Percentiles rank a stretch among this genome's conserved stretches.
Conservation (phyloP, 2,113 vertebrate species). For the Psophia crepitans region DNA sequence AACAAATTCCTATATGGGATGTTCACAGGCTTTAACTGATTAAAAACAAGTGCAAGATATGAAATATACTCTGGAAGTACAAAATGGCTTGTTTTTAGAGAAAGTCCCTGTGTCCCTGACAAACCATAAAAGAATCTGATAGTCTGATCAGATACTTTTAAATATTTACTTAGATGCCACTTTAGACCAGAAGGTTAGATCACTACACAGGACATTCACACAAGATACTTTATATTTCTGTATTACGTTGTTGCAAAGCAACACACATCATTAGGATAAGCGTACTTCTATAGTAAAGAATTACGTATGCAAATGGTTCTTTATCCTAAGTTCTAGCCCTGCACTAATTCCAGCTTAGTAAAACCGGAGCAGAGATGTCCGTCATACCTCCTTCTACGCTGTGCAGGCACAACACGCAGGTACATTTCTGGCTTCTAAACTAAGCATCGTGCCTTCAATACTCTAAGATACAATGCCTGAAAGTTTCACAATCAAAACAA, state of each 20-base stretch:
- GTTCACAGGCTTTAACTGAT: not conserved
- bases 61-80: not conserved
- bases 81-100: not conserved
- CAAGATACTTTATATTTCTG: not conserved
- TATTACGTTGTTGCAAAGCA: not conserved
- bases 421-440: not conserved
- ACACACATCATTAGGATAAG: not conserved
- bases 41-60: constrained; percentile 5
- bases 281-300: not conserved
- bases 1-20: constrained; percentile 32
- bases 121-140: not conserved
- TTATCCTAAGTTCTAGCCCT: not conserved
- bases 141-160: not conserved
- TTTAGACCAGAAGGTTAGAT: not conserved
- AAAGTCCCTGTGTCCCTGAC: not conserved
- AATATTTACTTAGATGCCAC: not conserved
- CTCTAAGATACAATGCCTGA: not conserved
- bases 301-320: not conserved
- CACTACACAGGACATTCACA: not conserved
- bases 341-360: not conserved
- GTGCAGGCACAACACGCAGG: not conserved
- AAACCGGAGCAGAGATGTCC: not conserved
- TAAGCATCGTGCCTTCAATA: not conserved
- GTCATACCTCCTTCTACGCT: not conserved
- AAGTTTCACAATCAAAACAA: not conserved